Evolutionary conservation across 2,113 vertebrate species (phyloP).

Genomic region (Phocoena sinus): DNA sequence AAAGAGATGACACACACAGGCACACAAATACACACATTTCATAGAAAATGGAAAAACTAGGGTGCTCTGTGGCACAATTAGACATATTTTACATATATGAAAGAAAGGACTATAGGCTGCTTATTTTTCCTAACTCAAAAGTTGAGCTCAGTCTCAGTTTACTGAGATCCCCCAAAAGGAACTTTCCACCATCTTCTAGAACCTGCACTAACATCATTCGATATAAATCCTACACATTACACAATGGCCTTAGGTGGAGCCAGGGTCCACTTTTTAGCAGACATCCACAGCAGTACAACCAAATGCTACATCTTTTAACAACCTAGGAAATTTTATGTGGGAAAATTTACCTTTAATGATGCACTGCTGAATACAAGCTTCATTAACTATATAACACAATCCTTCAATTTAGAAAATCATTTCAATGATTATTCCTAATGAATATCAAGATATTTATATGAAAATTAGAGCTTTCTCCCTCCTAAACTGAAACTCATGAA

Average conservation of each 20-base stretch:
- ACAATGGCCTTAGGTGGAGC: background rate
- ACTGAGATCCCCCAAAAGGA: background rate
- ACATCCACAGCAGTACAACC: background rate
- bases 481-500: slow-evolving; percentile 54
- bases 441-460: slow-evolving; percentile 66
- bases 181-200: background rate
- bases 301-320: background rate
- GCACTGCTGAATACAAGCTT: slow-evolving; percentile 43
- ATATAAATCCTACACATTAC: background rate
- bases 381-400: slow-evolving; percentile 63
- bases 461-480: slow-evolving; percentile 50
- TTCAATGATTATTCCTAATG: slow-evolving; percentile 71
- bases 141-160: background rate
- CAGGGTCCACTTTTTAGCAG: background rate
- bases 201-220: background rate
- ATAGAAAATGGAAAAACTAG: background rate
- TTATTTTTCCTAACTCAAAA: background rate
- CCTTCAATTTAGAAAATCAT: slow-evolving; percentile 70
- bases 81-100: background rate
- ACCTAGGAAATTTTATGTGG: background rate
- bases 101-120: background rate
- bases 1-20: too few species aligned
- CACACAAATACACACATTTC: background rate
- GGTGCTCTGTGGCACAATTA: background rate
- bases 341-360: slow-evolving; percentile 28